These are phyloP conservation scores for Agonopterix heracliana DNA, from an alignment of 2,888 invertebrate species.

Conservation along the genomic window DNA sequence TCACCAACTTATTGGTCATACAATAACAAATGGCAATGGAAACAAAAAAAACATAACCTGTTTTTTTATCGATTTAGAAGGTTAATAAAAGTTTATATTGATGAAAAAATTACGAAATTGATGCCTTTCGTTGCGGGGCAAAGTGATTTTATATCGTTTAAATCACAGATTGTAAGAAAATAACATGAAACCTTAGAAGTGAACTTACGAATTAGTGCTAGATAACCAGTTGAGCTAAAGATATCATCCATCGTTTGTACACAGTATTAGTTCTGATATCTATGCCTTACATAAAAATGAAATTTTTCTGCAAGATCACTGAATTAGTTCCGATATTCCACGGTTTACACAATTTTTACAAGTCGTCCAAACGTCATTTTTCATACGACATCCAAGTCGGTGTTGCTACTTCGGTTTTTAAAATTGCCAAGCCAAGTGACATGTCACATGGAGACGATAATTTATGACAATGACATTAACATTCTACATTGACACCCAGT, in stretches of 20 bases:
- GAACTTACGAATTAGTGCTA: constrained; percentile 48
- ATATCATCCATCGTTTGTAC: constrained; percentile 28
- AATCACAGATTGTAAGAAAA: constrained; percentile 23
- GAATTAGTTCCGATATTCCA: background rate
- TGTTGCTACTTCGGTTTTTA: too few relatives aligned
- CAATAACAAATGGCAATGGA: constrained; percentile 10
- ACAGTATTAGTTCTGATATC: constrained; percentile 12
- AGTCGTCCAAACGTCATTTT: constrained; percentile 7
- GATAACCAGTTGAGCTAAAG: constrained; percentile 27
- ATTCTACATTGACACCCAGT: too few relatives aligned
- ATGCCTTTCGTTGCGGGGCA: background rate
- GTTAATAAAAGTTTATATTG: background rate
- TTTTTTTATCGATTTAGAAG: constrained; percentile 4
- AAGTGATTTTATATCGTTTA: constrained; percentile 1
- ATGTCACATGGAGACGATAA: too few relatives aligned
- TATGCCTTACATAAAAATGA: background rate
- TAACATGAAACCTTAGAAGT: constrained; percentile 51
- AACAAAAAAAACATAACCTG: constrained; percentile 25
- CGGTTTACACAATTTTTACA: constrained; percentile 9
- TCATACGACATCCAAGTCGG: background rate
- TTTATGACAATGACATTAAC: too few relatives aligned
- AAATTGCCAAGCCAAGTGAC: too few relatives aligned
- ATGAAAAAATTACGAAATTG: background rate
- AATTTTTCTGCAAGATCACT: constrained; percentile 2
- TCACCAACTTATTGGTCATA: constrained; percentile 22